Evolutionary conservation across 1,140 invertebrate genomes (phyloP), one percentile per base, ranked within the genome.

Genomic region (Eupristina koningsbergeri): DNA sequence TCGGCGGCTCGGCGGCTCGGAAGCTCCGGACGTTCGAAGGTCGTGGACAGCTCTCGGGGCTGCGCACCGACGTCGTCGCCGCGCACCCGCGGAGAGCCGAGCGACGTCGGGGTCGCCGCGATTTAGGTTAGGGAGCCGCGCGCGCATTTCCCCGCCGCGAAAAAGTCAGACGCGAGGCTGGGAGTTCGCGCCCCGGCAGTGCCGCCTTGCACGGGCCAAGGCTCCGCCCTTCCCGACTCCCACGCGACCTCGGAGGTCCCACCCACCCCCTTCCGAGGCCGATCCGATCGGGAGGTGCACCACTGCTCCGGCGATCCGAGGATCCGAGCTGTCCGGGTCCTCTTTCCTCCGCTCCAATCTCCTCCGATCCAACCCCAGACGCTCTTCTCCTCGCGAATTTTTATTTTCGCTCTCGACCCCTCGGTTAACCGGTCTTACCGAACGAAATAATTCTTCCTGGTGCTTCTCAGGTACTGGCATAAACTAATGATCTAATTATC

Each of bases 221-320:
- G 89, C 90, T 89, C 90, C 90, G 90, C 89, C 90, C 89, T 89
- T 87, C 88, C 84, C 88, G n/a, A 85, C 89, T 88, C 89, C 87
- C 87, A 87, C 84, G 87, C 89, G 87, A 88, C 89, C 88, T 87
- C 88, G 87, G 87, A 87, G 78, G 86, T 34, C 86, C 89, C 89
- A 71, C 80, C 80, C 80, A 41, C n/a, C 29, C 86, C 89, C 89
- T 45, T n/a, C n/a, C n/a, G n/a, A n/a, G n/a, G n/a, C n/a, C n/a
- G n/a, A n/a, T n/a, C 69, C 50, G 7, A 1, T 22, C 41, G n/a
- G 31, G 75, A 13, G 31, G 58, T 39, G 64, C 75, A 34, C 34
- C 31, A 1, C 31, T 13, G 1, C 15, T 58, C 50, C 77, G 77
- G 15, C 29, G 63, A 61, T 39, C 22, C 77, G 63, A 17, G 41